Conservation (phyloP, 2,888 invertebrate genomes). For the Rhopalosiphum nymphaeae region DNA sequence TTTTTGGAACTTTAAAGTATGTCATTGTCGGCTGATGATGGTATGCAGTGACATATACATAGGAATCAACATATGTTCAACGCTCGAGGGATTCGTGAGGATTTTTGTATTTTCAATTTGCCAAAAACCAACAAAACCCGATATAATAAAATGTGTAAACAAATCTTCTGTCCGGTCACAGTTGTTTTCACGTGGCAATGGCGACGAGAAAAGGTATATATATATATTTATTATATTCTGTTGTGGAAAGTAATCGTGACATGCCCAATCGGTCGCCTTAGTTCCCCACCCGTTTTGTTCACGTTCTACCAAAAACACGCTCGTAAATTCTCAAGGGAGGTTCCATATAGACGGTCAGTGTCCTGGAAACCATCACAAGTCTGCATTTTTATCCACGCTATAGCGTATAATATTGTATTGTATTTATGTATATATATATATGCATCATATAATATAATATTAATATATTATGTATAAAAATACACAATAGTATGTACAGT, state of each 20-base stretch:
- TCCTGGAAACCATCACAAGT: background rate
- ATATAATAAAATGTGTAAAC: constrained; percentile 22
- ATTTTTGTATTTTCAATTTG: constrained; percentile 29
- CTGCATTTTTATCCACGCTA: background rate
- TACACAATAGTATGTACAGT: background rate
- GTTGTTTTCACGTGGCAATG: background rate
- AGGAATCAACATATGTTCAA: background rate
- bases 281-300: background rate
- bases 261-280: constrained; percentile 15
- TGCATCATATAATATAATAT: background rate
- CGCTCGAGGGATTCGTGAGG: background rate
- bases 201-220: background rate
- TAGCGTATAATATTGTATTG: background rate
- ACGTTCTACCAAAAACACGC: background rate
- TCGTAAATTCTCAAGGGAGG: constrained; percentile 29
- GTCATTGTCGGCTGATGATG: background rate
- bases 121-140: constrained; percentile 31
- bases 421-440: background rate
- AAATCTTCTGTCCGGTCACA: constrained; percentile 36
- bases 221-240: background rate
- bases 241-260: background rate
- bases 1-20: background rate
- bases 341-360: constrained; percentile 19
- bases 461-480: background rate
- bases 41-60: background rate